phyloP scores from a whole-genome alignment of 2,888 invertebrate species.

The Ceraclea dissimilis region DNA sequence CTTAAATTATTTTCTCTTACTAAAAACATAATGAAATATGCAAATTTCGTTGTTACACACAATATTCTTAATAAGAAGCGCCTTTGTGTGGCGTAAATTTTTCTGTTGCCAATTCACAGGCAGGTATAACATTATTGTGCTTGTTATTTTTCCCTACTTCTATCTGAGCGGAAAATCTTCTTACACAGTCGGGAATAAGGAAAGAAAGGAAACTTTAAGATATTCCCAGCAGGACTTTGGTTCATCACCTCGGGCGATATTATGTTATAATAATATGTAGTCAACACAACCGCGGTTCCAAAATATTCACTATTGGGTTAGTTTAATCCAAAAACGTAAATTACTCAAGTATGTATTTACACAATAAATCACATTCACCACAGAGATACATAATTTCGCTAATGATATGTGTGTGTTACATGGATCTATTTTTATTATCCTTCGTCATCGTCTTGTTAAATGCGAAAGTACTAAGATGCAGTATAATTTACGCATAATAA shows the following conservation, averaged over 20 bases:
- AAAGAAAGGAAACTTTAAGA: not conserved
- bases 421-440: no score
- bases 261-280: not conserved
- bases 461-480: no score
- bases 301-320: no score
- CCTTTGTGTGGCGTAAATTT: not conserved
- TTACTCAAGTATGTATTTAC: no score
- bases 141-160: slow-evolving; percentile 2
- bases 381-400: no score
- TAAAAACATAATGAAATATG: not conserved
- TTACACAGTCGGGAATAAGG: not conserved
- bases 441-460: no score
- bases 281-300: no score
- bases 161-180: slow-evolving; percentile 3
- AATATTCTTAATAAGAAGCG: not conserved
- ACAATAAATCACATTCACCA: no score
- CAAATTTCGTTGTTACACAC: not conserved
- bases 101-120: not conserved
- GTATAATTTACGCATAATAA: no score
- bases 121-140: not conserved
- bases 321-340: no score
- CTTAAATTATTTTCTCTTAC: no score
- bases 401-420: no score
- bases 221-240: not conserved
- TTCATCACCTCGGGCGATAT: not conserved